A percentile compares a stretch with the other conserved stretches of the same genome.
These are phyloP conservation scores for Tetranychus truncatus DNA, from an alignment of 2,888 invertebrate genomes.

Conservation along the genomic window DNA sequence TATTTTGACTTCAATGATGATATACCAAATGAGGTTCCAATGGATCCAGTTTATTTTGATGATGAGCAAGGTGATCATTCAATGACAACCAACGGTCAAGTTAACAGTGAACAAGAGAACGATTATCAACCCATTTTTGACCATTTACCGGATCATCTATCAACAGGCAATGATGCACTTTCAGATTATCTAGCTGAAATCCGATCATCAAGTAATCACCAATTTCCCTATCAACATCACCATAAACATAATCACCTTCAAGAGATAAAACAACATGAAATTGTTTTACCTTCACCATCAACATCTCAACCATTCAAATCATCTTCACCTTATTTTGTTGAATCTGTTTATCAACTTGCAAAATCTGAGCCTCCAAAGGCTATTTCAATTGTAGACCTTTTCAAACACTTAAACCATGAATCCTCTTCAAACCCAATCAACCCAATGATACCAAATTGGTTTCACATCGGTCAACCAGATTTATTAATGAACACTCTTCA, in stretches of 20 bases:
- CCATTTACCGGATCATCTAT: not conserved
- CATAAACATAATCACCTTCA: not conserved
- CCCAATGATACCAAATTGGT: not conserved
- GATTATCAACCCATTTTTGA: not conserved
- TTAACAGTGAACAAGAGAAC: not conserved
- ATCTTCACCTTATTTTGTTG: no score
- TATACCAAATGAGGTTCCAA: not conserved
- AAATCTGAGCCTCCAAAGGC: no score
- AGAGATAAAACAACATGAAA: no score
- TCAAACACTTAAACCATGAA: not conserved
- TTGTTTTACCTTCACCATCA: no score
- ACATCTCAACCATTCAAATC: no score
- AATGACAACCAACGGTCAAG: not conserved
- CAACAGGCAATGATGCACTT: not conserved
- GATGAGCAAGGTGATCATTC: not conserved
- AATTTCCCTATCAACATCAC: not conserved
- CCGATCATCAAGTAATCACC: not conserved
- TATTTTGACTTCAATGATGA: not conserved
- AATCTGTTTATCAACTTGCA: no score
- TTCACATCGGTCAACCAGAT: not conserved
- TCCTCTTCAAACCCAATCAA: not conserved
- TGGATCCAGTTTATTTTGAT: not conserved
- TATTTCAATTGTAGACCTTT: not conserved
- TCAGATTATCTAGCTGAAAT: not conserved
- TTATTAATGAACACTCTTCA: not conserved